Base-by-base conservation (phyloP, 2,113 vertebrate species). In the Gymnobelideus leadbeateri region DNA sequence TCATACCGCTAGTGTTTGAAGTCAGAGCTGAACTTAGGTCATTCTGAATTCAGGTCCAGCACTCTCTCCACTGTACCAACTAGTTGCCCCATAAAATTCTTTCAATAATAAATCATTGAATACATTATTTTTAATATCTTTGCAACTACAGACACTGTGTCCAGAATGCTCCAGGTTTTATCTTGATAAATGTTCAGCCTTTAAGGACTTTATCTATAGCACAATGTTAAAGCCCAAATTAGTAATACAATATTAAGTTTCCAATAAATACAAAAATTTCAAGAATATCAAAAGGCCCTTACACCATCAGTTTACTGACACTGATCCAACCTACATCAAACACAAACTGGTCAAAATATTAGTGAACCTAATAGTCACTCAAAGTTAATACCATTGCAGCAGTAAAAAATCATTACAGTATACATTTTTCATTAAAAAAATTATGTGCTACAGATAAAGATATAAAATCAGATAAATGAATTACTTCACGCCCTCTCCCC, bases 391-490 rank as follows among this genome's bases (percentile, higher is more conserved):
- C 9, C 16, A 77, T 3, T 91, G 53, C 1, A 95, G 92, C 11
- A 50, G 52, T 89, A 51, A 84, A 95, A 50, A 51, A 25, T 84
- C 31, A 95, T 16, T 16, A 92, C 16, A 37, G 61, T 28, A 51
- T 3, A 94, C 55, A 57, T 6, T 95, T 46, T 54, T 95, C 68
- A 89, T 90, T 96, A 89, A 92, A 77, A 91, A 37, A 24, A 21
- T 23, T 6, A 84, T 46, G 89, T 37, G 0, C 23, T 53, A 54
- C 8, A 91, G 19, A 93, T 23, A 92, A 89, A 94, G 43, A 90
- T 77, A 19, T 97, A 92, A 96, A 89, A 25, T 93, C 84, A 93
- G 43, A 28, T 94, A 11, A 91, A 92, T 4, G 91, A 43, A 46
- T 54, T 61, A 92, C 55, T 77, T 94, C n/a, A 84, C 16, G 43